phyloP scores from a whole-genome alignment of 2,888 invertebrate genomes.

The Idaea straminata region DNA sequence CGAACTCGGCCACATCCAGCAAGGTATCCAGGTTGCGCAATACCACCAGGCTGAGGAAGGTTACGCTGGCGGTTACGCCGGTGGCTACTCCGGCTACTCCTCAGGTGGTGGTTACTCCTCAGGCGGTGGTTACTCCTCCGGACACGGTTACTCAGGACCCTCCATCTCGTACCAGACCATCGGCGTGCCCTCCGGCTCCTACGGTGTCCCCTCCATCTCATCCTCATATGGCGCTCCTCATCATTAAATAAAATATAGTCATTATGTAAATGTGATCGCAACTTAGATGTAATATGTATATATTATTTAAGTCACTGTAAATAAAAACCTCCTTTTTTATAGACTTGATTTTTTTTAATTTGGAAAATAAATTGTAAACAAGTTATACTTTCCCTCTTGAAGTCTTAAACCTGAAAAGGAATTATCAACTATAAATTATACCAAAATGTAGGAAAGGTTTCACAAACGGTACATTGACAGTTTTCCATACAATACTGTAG shows the following conservation, averaged over 20 bases:
- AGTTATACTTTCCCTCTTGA: conserved; percentile 34
- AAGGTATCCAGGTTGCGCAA: conserved; percentile 93
- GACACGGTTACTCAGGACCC: conserved; percentile 51
- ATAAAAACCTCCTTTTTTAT: conserved; percentile 69
- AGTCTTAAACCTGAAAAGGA: too few relatives aligned
- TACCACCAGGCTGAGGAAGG: conserved; percentile 87
- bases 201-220: conserved; percentile 68
- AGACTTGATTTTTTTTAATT: conserved; percentile 27
- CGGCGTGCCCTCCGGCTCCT: conserved; percentile 70
- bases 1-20: conserved; percentile 91
- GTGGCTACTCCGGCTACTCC: conserved; percentile 47
- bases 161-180: conserved; percentile 60
- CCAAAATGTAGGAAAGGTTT: too few relatives aligned
- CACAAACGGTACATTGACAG: too few relatives aligned
- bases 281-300: conserved; percentile 69
- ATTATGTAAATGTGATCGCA: conserved; percentile 70
- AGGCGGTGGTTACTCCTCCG: conserved; percentile 32
- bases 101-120: conserved; percentile 46
- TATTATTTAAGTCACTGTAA: conserved; percentile 78
- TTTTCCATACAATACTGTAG: too few relatives aligned
- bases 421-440: too few relatives aligned
- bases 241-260: conserved; percentile 53
- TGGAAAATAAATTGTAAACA: conserved; percentile 29
- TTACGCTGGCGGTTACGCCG: conserved; percentile 58
- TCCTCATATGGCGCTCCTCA: conserved; percentile 72